Conservation (phyloP, 2,888 invertebrate species). For the Sesia apiformis region DNA sequence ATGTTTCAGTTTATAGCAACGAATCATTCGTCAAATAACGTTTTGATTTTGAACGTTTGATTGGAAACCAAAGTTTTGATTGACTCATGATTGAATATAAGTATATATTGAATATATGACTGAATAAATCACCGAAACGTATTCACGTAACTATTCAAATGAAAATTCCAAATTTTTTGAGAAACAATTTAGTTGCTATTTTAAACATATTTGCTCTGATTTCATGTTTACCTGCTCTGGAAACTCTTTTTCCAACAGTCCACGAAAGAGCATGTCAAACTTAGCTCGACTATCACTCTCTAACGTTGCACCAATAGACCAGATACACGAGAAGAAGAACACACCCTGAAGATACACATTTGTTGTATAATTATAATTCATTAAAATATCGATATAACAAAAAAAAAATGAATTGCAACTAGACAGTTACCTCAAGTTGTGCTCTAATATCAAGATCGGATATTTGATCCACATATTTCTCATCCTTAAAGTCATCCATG, state of each 20-base stretch:
- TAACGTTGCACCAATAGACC: conserved; percentile 92
- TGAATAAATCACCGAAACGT: neutral
- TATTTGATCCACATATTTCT: conserved; percentile 79
- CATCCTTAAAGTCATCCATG: conserved; percentile 89
- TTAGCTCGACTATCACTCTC: conserved; percentile 81
- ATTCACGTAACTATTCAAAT: neutral
- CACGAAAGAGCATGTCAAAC: conserved; percentile 87
- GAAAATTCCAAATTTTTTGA: neutral
- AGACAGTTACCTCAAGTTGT: conserved; percentile 81
- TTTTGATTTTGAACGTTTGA: too few relatives aligned
- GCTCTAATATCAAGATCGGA: conserved; percentile 88
- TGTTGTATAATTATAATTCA: neutral
- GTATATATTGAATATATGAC: too few relatives aligned
- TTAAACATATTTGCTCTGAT: neutral
- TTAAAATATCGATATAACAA: neutral
- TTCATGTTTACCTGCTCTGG: conserved; percentile 70
- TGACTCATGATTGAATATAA: too few relatives aligned
- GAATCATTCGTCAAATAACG: too few relatives aligned
- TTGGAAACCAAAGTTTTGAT: too few relatives aligned
- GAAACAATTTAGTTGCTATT: neutral
- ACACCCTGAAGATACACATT: conserved; percentile 76
- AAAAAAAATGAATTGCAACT: neutral
- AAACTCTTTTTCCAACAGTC: conserved; percentile 88
- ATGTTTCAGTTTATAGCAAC: too few relatives aligned
- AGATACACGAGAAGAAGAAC: conserved; percentile 93